phyloP scores from a whole-genome alignment of 2,888 invertebrate species.

The Leptarthrus brevirostris region DNA sequence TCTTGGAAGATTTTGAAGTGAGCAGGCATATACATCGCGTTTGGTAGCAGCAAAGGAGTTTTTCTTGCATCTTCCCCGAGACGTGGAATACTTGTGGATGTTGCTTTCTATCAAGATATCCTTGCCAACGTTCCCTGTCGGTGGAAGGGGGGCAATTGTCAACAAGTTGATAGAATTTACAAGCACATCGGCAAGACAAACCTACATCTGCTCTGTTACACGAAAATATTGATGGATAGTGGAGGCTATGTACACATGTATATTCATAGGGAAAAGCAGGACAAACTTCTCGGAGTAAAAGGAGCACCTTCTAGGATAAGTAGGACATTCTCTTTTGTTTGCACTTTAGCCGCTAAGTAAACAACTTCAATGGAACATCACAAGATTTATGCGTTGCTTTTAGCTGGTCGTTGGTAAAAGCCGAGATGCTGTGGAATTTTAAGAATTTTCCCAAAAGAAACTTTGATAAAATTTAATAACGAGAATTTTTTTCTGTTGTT shows the following conservation, averaged over 20 bases:
- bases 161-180: slow-evolving; percentile 31
- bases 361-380: slow-evolving; percentile 22
- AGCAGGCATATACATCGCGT: slow-evolving; percentile 15
- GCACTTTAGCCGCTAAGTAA: slow-evolving; percentile 23
- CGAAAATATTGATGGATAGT: slow-evolving; percentile 6
- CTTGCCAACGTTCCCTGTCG: slow-evolving; percentile 22
- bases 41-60: not conserved
- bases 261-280: not conserved
- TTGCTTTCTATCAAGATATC: slow-evolving; percentile 28
- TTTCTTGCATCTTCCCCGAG: slow-evolving; percentile 18
- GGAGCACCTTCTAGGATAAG: slow-evolving; percentile 29
- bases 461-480: slow-evolving; percentile 29
- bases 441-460: not conserved
- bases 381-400: slow-evolving; percentile 37
- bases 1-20: slow-evolving; percentile 24
- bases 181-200: not conserved
- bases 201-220: not conserved
- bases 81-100: slow-evolving; percentile 11
- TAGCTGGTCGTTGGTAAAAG: slow-evolving; percentile 20
- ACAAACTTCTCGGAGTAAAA: slow-evolving; percentile 20
- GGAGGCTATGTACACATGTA: not conserved
- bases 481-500: slow-evolving; percentile 12
- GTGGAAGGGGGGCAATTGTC: slow-evolving; percentile 22
- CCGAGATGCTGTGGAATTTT: not conserved
- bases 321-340: slow-evolving; percentile 25